These are phyloP conservation scores for Campoletis sonorensis DNA, from an alignment of 1,140 invertebrate species.

Conservation along the genomic window DNA sequence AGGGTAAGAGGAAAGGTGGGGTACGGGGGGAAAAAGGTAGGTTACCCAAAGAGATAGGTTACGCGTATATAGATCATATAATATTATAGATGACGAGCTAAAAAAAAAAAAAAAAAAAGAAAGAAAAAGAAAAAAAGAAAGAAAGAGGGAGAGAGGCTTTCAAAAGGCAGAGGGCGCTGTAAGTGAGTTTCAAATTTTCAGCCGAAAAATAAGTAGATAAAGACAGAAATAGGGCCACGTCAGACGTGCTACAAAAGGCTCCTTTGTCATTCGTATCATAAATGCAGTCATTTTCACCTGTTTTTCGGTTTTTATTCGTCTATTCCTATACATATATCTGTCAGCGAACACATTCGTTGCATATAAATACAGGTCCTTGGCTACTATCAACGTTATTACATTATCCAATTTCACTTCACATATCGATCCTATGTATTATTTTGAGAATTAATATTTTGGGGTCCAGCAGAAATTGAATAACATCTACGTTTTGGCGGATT, in stretches of 20 bases:
- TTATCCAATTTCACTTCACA: too few relatives aligned
- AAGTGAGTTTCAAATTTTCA: slow-evolving; percentile 10
- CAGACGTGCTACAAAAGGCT: neutral
- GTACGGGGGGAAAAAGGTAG: slow-evolving; percentile 16
- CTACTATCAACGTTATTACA: too few relatives aligned
- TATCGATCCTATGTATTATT: too few relatives aligned
- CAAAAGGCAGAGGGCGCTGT: neutral
- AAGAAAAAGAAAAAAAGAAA: neutral
- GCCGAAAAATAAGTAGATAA: slow-evolving; percentile 4
- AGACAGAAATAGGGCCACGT: neutral
- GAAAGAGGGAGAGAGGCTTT: neutral
- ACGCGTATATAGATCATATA: slow-evolving; percentile 38
- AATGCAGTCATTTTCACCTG: slow-evolving; percentile 19
- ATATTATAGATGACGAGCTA: slow-evolving; percentile 41
- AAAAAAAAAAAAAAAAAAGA: neutral
- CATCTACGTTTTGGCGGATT: too few relatives aligned
- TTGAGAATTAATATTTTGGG: too few relatives aligned
- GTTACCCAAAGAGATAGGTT: slow-evolving; percentile 29
- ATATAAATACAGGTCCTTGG: too few relatives aligned
- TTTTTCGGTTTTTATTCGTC: too few relatives aligned
- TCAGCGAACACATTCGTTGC: too few relatives aligned
- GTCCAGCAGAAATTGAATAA: too few relatives aligned
- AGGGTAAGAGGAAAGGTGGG: neutral
- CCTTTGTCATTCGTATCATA: slow-evolving; percentile 5
- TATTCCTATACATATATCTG: neutral